Base-by-base conservation (phyloP, 2,797 vertebrate species). In the Pangasius mekongensis region DNA sequence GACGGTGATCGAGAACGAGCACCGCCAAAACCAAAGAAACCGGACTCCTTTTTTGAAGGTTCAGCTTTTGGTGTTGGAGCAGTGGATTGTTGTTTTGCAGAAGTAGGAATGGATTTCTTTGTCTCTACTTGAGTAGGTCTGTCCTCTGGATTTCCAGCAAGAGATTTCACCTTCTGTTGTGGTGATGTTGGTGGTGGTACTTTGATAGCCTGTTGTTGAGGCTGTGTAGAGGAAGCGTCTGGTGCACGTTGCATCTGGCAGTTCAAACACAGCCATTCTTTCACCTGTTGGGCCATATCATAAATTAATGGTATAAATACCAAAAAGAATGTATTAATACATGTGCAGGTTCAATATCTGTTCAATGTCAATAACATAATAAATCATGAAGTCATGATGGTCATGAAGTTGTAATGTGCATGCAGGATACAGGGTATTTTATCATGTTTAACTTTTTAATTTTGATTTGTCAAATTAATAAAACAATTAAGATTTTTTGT, bases 181-280 rank as follows among this genome's bases (percentile, higher is more conserved):
- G 85, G 73, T 80, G 80, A 77, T 49, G 67, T 69, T 87, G 83
- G 33, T 62, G 82, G 62, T 73, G 86, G 66, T 52, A 77, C 49
- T 89, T 91, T 97, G 56, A 93, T 87, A 43, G 94, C 91, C 16
- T 95, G 93, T 76, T 94, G 93, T 2, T 86, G 94, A 87, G 86
- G 76, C 36, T 93, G 91, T 84, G 92, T 20, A 86, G 85, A 58
- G 8, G 69, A 87, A 86, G 95, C 93, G 86, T 90, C 97, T 90
- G 98, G 93, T 0, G 97, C 97, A 96, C 98, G 96, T 89, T 97
- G 96, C 95, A 98, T 96, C 95, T 99, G 99, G 92, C 99, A 99
- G 92, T 97, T 98, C 90, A 99, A 97, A 96, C 98, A 99, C 86
- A 99, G 97, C 99, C 98, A 99, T 91, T 99, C 98, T 10, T 93